phyloP scores from a whole-genome alignment of 2,797 vertebrate genomes.

The Moxostoma hubbsi region DNA sequence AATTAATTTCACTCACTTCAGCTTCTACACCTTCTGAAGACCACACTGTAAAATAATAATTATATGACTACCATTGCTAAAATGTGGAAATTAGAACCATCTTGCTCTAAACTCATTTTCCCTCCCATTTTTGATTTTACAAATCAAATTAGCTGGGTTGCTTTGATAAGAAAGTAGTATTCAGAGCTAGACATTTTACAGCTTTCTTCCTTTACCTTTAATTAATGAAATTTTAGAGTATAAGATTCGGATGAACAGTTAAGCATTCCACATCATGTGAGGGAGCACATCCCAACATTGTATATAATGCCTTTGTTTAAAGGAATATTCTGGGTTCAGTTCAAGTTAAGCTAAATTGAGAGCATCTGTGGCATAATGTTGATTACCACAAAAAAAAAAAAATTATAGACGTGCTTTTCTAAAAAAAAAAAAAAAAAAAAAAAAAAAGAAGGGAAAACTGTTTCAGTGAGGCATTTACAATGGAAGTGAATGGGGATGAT shows the following conservation, averaged over 20 bases:
- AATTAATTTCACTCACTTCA: background rate
- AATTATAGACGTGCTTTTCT: too few species aligned
- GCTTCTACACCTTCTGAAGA: slow-evolving; percentile 8
- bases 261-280: too few species aligned
- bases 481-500: too few species aligned
- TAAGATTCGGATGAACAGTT: background rate
- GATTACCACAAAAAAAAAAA: too few species aligned
- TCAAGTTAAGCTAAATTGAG: too few species aligned
- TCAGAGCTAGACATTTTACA: too few species aligned
- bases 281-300: slow-evolving; percentile 16
- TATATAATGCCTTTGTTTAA: slow-evolving; percentile 30
- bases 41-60: background rate
- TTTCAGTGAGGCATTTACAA: too few species aligned
- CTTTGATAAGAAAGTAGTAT: background rate
- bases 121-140: background rate
- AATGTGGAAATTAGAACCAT: background rate
- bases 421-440: too few species aligned
- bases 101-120: background rate
- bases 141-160: background rate
- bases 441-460: too few species aligned
- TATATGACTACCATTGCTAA: background rate
- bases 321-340: too few species aligned
- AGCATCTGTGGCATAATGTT: too few species aligned
- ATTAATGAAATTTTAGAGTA: background rate
- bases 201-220: too few species aligned